Evolutionary conservation across 2,797 vertebrate genomes (phyloP).

Genomic region (Numenius phaeopus): DNA sequence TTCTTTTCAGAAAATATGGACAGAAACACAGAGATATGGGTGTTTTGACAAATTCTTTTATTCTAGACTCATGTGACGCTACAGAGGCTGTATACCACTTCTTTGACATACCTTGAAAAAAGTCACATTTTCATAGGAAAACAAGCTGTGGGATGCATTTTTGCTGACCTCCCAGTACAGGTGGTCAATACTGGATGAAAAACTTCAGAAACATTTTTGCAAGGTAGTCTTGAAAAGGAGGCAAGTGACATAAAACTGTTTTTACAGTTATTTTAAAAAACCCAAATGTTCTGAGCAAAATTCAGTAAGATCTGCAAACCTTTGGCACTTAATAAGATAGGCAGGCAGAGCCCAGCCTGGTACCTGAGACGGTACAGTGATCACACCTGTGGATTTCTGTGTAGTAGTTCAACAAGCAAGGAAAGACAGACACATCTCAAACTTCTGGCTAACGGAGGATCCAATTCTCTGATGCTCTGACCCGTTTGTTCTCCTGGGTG

Average conservation of each 20-base stretch:
- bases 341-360: background rate
- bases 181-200: background rate
- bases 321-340: background rate
- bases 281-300: background rate
- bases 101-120: background rate
- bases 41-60: background rate
- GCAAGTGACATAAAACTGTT: background rate
- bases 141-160: background rate
- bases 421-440: background rate
- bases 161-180: background rate
- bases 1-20: background rate
- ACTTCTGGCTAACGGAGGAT: background rate
- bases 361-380: background rate
- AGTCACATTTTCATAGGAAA: background rate
- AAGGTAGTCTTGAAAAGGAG: background rate
- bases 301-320: background rate
- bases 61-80: background rate
- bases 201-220: background rate
- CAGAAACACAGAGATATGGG: background rate
- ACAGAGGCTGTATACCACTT: background rate
- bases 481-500: background rate
- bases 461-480: background rate
- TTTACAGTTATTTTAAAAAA: background rate
- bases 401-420: background rate
- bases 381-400: background rate